Percentiles rank a stretch among this genome's conserved stretches.
phyloP scores from a whole-genome alignment of 2,797 vertebrate species.

The Hyperoplus lanceolatus region DNA sequence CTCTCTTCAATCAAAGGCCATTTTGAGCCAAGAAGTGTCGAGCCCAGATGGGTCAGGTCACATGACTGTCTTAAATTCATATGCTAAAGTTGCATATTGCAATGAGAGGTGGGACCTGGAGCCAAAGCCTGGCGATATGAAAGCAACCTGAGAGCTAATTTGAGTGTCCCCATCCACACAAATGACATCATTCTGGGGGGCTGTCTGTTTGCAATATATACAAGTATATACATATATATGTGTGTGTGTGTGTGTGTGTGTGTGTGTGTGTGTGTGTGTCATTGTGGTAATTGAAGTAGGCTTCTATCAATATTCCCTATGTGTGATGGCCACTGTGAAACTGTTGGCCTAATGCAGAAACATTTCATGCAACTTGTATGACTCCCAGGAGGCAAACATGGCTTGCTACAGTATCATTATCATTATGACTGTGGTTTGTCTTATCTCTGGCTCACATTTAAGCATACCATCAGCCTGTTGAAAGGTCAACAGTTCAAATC shows the following conservation, averaged over 20 bases:
- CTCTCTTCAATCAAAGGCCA: slow-evolving; percentile 6
- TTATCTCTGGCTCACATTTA: not conserved
- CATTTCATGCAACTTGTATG: slow-evolving; percentile 1
- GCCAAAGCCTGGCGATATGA: slow-evolving; percentile 43
- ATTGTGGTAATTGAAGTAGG: not conserved
- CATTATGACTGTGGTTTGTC: not conserved
- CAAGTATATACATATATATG: no score
- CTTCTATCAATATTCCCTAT: not conserved
- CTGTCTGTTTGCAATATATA: slow-evolving; percentile 24
- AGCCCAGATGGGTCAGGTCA: slow-evolving; percentile 39
- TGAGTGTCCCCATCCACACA: slow-evolving; percentile 22
- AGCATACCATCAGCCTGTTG: not conserved
- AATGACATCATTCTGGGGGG: slow-evolving; percentile 19
- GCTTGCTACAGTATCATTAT: not conserved
- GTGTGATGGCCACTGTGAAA: not conserved
- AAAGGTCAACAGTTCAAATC: not conserved
- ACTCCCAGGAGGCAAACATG: not conserved
- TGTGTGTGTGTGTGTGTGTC: no score
- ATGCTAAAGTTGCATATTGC: slow-evolving; percentile 53
- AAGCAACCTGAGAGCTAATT: slow-evolving; percentile 40
- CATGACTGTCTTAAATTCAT: slow-evolving; percentile 30
- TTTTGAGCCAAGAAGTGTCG: not conserved
- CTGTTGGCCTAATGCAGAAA: not conserved
- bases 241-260: no score
- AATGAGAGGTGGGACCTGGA: slow-evolving; percentile 38